Percentiles rank a stretch among this genome's conserved stretches.
phyloP scores from a whole-genome alignment of 2,113 vertebrate genomes.

The Zapornia atra region DNA sequence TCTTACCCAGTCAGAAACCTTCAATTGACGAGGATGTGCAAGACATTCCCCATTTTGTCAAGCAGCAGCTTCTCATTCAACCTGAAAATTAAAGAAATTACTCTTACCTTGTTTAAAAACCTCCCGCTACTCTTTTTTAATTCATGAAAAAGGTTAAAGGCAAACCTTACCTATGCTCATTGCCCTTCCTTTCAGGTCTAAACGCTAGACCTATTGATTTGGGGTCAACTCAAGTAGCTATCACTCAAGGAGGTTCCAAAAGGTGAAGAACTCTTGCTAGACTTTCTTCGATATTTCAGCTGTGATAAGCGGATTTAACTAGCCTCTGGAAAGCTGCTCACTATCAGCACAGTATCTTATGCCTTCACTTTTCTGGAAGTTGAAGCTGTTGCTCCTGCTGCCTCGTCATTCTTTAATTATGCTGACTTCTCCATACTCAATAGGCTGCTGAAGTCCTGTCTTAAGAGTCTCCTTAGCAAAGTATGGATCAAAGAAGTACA shows the following conservation, averaged over 20 bases:
- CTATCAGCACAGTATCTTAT: slow-evolving; percentile 91
- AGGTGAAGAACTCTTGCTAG: slow-evolving; percentile 92
- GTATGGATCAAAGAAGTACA: slow-evolving; percentile 86
- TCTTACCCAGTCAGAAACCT: slow-evolving; percentile 96
- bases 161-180: slow-evolving; percentile 92
- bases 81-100: slow-evolving; percentile 99
- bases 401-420: slow-evolving; percentile 91
- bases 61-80: slow-evolving; percentile 89
- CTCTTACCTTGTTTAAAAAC: slow-evolving; percentile 89
- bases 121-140: slow-evolving; percentile 80
- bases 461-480: slow-evolving; percentile 92
- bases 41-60: slow-evolving; percentile 89
- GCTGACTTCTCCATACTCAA: slow-evolving; percentile 97
- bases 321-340: slow-evolving; percentile 89
- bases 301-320: slow-evolving; percentile 88
- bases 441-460: slow-evolving; percentile 92
- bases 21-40: slow-evolving; percentile 89
- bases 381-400: slow-evolving; percentile 90
- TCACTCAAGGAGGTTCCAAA: slow-evolving; percentile 91
- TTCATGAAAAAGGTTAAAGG: slow-evolving; percentile 87
- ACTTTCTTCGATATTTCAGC: slow-evolving; percentile 94
- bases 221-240: slow-evolving; percentile 89
- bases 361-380: slow-evolving; percentile 89
- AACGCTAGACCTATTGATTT: slow-evolving; percentile 88
- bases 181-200: slow-evolving; percentile 93